Evolutionary conservation across 2,888 invertebrate genomes (phyloP).

Genomic region (Cantharis rufa): DNA sequence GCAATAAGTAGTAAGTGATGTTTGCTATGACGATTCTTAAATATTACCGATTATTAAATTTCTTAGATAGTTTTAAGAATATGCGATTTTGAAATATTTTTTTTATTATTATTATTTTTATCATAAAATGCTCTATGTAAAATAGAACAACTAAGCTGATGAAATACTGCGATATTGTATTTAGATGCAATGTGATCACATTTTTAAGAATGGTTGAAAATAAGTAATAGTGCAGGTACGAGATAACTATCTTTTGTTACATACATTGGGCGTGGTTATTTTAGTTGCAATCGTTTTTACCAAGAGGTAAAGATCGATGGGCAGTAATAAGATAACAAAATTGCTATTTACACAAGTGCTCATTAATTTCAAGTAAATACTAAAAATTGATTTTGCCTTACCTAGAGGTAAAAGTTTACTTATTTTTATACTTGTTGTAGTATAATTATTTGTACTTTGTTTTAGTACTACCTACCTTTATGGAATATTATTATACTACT

Average conservation of each 20-base stretch:
- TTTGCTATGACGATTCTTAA: too few relatives aligned
- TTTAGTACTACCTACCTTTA: background rate
- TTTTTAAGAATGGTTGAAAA: background rate
- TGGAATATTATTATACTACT: background rate
- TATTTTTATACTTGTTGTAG: background rate
- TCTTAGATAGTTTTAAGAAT: background rate
- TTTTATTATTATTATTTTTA: background rate
- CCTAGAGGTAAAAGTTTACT: background rate
- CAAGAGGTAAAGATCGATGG: slow-evolving; percentile 14
- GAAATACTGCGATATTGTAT: background rate
- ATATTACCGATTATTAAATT: background rate
- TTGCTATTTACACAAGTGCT: background rate
- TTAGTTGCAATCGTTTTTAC: slow-evolving; percentile 25
- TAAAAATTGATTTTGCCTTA: background rate
- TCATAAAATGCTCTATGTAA: background rate
- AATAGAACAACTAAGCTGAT: background rate
- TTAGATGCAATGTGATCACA: background rate
- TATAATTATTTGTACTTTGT: background rate
- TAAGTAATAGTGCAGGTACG: slow-evolving; percentile 11
- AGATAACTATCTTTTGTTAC: slow-evolving; percentile 31
- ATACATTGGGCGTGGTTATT: slow-evolving; percentile 32
- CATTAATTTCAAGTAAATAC: background rate
- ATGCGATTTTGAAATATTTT: background rate
- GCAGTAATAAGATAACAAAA: slow-evolving; percentile 20
- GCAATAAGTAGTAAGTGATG: too few relatives aligned